Base-by-base conservation (phyloP, 2,797 vertebrate species). In the Parotocinclus haroldoi region DNA sequence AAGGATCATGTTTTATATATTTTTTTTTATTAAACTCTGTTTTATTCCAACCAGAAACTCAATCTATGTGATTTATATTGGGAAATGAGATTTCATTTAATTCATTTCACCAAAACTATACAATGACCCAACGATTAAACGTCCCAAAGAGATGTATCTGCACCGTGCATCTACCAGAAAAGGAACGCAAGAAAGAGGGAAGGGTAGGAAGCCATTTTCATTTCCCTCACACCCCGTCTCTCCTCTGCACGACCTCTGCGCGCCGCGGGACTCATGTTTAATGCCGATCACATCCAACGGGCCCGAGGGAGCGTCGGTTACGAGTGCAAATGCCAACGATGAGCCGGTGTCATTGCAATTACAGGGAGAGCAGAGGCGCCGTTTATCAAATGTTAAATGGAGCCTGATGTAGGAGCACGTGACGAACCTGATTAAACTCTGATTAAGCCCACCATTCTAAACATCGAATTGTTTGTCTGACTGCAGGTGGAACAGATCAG, bases 331-430 rank as follows among this genome's bases (percentile, higher is more conserved):
- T 78, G 76, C 71, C 75, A 78, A 46, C 61, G 19, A 49, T 44
- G 36, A 44, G 62, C 63, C 74, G 57, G 67, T 65, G 63, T 48
- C 36, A 48, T 48, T 10, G 14, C 40, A 74, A 75, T 78, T 67
- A 73, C 61, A 14, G 18, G 10, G 58, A 46, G 48, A 45, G 63
- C 62, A 69, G 56, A 63, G 36, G 62, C 58, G 62, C 64, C 68
- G 57, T 75, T 80, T 74, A 78, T 63, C 48, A 78, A 66, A 76
- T 70, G 68, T 62, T 72, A 66, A 77, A 70, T 49, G 66, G 12
- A 44, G 68, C 38, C 44, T 44, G 52, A 44, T n/a, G 36, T 27
- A 4, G 10, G 58, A 17, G 17, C 17, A 36, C 58, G 71, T 46
- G 48, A 54, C 38, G 50, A 52, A 18, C 9, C 10, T 11, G 10